These are phyloP conservation scores for Pteromalus puparum DNA, from an alignment of 1,140 invertebrate species.

Conservation along the genomic window DNA sequence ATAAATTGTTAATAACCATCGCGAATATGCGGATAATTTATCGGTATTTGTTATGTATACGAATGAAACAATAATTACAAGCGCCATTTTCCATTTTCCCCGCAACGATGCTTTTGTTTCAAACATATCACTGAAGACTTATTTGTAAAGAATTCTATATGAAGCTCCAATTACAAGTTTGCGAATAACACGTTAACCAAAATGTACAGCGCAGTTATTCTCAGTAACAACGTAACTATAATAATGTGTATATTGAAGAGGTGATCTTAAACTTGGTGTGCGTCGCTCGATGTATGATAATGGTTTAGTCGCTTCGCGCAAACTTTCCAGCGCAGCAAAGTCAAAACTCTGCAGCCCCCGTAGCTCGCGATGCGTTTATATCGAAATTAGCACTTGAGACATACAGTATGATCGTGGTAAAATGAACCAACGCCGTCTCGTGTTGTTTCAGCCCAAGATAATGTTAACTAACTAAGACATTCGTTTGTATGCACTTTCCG, in stretches of 20 bases:
- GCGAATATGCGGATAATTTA: not conserved
- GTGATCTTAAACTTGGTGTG: conserved; percentile 30
- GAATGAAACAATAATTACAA: not conserved
- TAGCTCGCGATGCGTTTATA: not conserved
- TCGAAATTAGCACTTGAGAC: conserved; percentile 31
- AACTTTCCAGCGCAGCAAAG: conserved; percentile 17
- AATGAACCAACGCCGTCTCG: no score
- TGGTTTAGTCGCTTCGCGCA: not conserved
- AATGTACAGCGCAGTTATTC: not conserved
- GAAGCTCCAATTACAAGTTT: no score
- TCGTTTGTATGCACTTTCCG: not conserved
- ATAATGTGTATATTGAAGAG: not conserved
- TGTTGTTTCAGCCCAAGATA: not conserved
- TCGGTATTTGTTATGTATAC: not conserved
- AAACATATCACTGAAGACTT: no score
- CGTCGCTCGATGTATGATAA: not conserved
- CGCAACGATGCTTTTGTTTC: no score
- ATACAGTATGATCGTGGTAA: not conserved
- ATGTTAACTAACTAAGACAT: not conserved
- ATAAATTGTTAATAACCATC: not conserved
- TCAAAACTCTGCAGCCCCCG: not conserved
- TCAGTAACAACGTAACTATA: not conserved
- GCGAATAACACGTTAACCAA: not conserved
- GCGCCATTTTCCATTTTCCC: not conserved
- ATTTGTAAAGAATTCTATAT: no score